Evolutionary conservation across 2,888 invertebrate genomes (phyloP).

Genomic region (Oeneis ivallda): DNA sequence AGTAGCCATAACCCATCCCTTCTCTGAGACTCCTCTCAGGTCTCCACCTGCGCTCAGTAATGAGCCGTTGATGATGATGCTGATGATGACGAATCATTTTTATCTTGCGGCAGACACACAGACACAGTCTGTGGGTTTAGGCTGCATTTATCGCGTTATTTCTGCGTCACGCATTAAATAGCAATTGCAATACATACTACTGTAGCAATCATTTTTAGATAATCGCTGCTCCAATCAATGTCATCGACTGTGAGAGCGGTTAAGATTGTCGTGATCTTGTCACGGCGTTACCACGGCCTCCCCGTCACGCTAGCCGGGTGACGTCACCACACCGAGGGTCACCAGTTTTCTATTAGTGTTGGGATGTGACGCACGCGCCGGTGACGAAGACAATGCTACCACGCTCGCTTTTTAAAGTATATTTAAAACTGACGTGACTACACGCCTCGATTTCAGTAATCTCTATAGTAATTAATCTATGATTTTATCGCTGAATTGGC

Average conservation of each 20-base stretch:
- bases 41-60: no score
- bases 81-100: no score
- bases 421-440: constrained; percentile 52
- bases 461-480: not conserved
- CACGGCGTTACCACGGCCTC: constrained; percentile 46
- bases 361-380: constrained; percentile 71
- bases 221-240: not conserved
- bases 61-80: no score
- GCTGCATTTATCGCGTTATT: no score
- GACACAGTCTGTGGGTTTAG: no score
- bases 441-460: not conserved
- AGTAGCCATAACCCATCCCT: no score
- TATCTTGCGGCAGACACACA: no score
- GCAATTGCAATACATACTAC: no score
- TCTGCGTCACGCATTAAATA: no score
- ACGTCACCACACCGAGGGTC: constrained; percentile 71
- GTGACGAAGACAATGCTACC: constrained; percentile 57
- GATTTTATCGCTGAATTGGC: no score
- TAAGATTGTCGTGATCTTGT: constrained; percentile 9
- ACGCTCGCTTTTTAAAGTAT: constrained; percentile 43
- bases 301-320: constrained; percentile 57
- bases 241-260: not conserved
- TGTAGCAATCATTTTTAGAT: no score
- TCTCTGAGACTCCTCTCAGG: no score
- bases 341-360: constrained; percentile 75